Base-by-base conservation (phyloP, 2,888 invertebrate genomes). In the Chymomyza procnemis region DNA sequence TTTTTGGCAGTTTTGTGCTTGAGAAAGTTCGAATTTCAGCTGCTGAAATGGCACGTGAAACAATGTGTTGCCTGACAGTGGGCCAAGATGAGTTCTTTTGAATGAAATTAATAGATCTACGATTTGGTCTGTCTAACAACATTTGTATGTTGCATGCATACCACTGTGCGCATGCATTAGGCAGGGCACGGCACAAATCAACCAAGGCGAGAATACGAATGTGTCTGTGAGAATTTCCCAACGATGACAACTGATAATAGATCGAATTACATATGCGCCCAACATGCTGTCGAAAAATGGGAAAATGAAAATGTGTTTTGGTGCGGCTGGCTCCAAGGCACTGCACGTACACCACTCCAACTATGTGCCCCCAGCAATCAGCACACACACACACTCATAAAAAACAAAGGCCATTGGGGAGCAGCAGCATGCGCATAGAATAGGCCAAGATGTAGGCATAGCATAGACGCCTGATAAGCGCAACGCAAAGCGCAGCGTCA, bases 161-260 rank as follows among this genome's bases (percentile, higher is more conserved):
- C 63, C 78, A 80, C 77, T 80, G 84, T 83, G 56, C 72, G 41
- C 46, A 56, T 41, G 55, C 58, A 61, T 70, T 55, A 26, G 60
- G 65, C 57, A 26, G 60, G 65, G 57, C n/a, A 52, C 59, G 69
- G 78, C 76, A 80, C 85, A 83, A 83, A 83, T 83, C 85, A 85
- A 85, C 78, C 79, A 76, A 75, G 74, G 74, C 78, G 81, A 79
- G 26, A 74, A 68, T 76, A 78, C 74, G 79, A 71, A 76, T 76
- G 75, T 68, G 83, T 80, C 84, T 86, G 82, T 86, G 86, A 77
- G 86, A 84, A 83, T 81, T 87, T 87, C 73, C 75, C 76, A 79
- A 76, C 87, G 85, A 87, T 85, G 88, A 88, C 88, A 88, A 88
- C 87, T 88, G 85, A 88, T 88, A 88, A 88, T 84, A 84, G 88